Conservation (phyloP, 2,113 vertebrate genomes). For the Eulemur rufifrons region DNA sequence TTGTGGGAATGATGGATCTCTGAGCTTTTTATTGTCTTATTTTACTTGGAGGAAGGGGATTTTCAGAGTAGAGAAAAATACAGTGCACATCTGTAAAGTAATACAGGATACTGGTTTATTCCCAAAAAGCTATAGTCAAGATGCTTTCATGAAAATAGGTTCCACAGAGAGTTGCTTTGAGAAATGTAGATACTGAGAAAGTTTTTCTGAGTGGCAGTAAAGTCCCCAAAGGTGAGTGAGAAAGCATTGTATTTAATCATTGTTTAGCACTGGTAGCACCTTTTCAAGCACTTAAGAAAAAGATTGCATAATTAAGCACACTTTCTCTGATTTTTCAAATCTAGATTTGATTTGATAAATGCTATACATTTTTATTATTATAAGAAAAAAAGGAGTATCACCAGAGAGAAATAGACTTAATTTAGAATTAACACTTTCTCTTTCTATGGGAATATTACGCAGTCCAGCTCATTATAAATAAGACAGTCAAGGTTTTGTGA, state of each 20-base stretch:
- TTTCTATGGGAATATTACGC: not conserved
- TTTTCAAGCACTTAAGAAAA: constrained; percentile 36
- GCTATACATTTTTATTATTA: not conserved
- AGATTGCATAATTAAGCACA: not conserved
- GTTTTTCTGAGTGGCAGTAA: not conserved
- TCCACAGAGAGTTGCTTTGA: not conserved
- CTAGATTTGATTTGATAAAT: constrained; percentile 1
- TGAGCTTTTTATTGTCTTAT: not conserved
- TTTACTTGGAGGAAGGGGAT: not conserved
- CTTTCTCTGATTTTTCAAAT: constrained; percentile 13
- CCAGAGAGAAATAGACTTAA: not conserved
- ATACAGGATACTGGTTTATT: not conserved
- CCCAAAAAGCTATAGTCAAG: not conserved
- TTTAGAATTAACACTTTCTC: constrained; percentile 25
- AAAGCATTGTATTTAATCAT: constrained; percentile 39
- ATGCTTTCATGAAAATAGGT: not conserved
- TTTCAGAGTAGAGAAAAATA: constrained; percentile 37
- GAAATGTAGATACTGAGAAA: not conserved
- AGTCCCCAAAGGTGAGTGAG: not conserved
- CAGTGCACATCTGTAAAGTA: not conserved
- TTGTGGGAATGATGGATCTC: not conserved
- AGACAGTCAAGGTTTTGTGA: constrained; percentile 49
- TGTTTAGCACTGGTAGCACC: constrained; percentile 5
- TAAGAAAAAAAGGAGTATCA: not conserved
- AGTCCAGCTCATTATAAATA: constrained; percentile 47